Evolutionary conservation across 2,797 vertebrate genomes (phyloP), one percentile per base, ranked within the genome.

Genomic region (Poecilia gillii): DNA sequence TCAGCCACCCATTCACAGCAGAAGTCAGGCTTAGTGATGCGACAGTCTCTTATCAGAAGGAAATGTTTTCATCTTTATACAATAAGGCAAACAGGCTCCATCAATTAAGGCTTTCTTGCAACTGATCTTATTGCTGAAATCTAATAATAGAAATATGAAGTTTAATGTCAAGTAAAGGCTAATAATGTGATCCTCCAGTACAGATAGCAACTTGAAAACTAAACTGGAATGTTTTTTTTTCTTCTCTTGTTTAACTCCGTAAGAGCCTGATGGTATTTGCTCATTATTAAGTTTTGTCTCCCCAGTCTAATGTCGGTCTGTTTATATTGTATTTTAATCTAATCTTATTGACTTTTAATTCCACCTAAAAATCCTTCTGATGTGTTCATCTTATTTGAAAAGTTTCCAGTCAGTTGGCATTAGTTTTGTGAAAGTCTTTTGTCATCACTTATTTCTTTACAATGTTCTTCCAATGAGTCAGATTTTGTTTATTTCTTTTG

Each of bases 1-100:
- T 75, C 43, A 81, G 73, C 59, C 41, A 83, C 66, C 59, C 74
- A 9, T 51, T 80, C 78, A 78, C 72, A 81, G 68, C 45, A 75
- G 49, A 46, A 62, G 80, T 77, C 84, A 51, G 80, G 72, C 82
- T 80, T 59, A 77, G 68, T 55, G 49, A 66, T 80, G 72, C 20
- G 20, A 82, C 31, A 9, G 59, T 78, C 79, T 85, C 53, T 41
- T 23, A 41, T 36, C 23, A 31, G 51, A 76, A 79, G 66, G 33
- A 33, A 66, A 72, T 51, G 43, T 74, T 79, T 74, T 75, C 73
- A 77, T 74, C 76, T 33, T 81, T 76, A 41, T 73, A 49, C 59
- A 46, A 77, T 64, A 45, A 64, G 55, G 66, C 33, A 16, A 82
- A 82, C 49, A 75, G 73, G 23, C 49, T 66, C 62, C 53, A 79